Base-by-base conservation (phyloP, 1,140 invertebrate species). In the Drosophila melanica region DNA sequence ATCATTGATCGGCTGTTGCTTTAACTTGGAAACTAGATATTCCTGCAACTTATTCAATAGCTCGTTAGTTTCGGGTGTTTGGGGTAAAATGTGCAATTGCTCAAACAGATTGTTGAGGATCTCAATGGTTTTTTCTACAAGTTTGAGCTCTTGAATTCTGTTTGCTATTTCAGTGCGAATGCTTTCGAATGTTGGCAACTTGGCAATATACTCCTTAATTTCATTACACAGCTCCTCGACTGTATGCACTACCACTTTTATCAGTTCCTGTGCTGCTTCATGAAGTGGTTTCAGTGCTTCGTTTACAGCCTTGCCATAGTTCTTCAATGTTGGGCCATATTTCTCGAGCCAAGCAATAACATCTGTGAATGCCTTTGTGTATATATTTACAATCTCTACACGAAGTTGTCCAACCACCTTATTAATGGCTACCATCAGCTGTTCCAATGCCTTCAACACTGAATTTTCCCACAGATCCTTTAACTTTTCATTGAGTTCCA, bases 271-370 rank as follows among this genome's bases (percentile, higher is more conserved):
- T 2, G 93, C 9, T 12, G 93, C 90, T 60, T 94, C 93, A 5
- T 91, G 93, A 0, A 94, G 23, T 47, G 95, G 93, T 59, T 93
- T 93, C 33, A 93, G 77, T 12, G 94, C 78, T 66, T 95, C 94
- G 1, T 93, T 92, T 3, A 94, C 74, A 0, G 93, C 80, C 35
- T 93, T 93, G 30, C 93, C 90, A 11, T 96, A 90, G 67, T 95
- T 94, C 63, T 96, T 94, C 3, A 97, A 81, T 70, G 95, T 94
- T 5, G 94, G 93, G 71, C 95, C 94, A 80, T 95, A 93, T 62
- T 93, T 91, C 44, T 92, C 85, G 1, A 91, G 41, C 6, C 50
- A 12, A 65, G 80, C 64, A 50, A 79, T 45, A 18, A 72, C 4
- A 12, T 54, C 41, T 62, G 92, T 77, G 2, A 90, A 62, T 4